These are phyloP conservation scores for Pheosia tremula DNA, from an alignment of 2,888 invertebrate genomes.

Conservation along the genomic window DNA sequence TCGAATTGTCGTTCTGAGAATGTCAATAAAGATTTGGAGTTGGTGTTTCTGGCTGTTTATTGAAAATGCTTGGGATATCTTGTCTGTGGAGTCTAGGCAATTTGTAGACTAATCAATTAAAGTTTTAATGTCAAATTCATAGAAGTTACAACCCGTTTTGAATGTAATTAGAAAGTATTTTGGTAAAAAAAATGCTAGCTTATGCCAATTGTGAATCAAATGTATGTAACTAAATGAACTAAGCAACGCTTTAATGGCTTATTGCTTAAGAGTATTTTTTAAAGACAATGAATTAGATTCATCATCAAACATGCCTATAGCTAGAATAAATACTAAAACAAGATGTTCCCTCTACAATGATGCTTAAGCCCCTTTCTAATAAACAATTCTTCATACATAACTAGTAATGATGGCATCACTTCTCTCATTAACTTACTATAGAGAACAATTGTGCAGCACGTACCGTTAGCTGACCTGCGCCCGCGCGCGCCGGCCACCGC, in stretches of 20 bases:
- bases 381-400: conserved; percentile 14
- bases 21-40: conserved; percentile 40
- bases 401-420: conserved; percentile 34
- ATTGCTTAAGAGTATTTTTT: too few relatives aligned
- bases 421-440: conserved; percentile 39
- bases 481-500: conserved; percentile 38
- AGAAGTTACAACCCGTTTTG: too few relatives aligned
- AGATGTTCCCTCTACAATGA: too few relatives aligned
- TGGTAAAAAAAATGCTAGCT: too few relatives aligned
- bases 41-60: conserved; percentile 33
- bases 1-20: conserved; percentile 37
- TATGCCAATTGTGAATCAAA: too few relatives aligned
- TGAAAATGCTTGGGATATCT: conserved; percentile 28
- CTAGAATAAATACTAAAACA: too few relatives aligned
- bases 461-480: conserved; percentile 46
- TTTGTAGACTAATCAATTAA: background rate
- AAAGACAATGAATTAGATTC: too few relatives aligned
- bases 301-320: too few relatives aligned
- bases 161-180: too few relatives aligned
- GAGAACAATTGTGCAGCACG: conserved; percentile 38
- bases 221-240: too few relatives aligned
- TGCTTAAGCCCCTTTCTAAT: background rate
- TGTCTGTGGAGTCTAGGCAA: conserved; percentile 11
- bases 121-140: too few relatives aligned
- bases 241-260: too few relatives aligned